Percentiles rank a stretch among this genome's conserved stretches.
phyloP scores from a whole-genome alignment of 2,888 invertebrate genomes.

The Xestia ashworthii region DNA sequence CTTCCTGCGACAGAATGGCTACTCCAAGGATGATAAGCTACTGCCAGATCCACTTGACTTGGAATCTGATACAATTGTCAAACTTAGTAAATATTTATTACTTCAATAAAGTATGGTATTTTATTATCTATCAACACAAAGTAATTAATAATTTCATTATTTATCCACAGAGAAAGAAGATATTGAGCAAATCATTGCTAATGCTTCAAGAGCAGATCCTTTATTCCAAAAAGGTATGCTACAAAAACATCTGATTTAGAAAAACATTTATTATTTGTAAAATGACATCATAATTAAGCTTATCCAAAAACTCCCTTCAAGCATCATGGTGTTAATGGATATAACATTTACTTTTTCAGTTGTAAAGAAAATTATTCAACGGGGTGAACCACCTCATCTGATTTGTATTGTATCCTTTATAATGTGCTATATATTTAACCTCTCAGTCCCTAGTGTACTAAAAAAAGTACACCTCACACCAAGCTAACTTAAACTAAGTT shows the following conservation, averaged over 20 bases:
- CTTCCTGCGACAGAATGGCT: conserved; percentile 75
- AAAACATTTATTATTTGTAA: background rate
- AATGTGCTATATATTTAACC: conserved; percentile 4
- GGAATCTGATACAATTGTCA: conserved; percentile 75
- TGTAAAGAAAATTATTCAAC: conserved; percentile 42
- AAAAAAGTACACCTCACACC: no score
- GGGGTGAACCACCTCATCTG: conserved; percentile 56
- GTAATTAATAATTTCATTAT: background rate
- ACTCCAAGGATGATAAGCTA: conserved; percentile 72
- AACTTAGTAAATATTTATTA: conserved; percentile 74
- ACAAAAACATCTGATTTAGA: background rate
- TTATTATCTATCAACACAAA: background rate
- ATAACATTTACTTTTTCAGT: conserved; percentile 65
- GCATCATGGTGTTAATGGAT: background rate
- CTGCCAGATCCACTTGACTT: conserved; percentile 79
- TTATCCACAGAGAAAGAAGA: conserved; percentile 76
- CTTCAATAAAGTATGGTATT: background rate
- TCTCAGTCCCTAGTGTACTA: no score
- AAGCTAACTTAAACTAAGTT: no score
- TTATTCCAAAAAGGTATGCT: conserved; percentile 81
- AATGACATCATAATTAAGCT: background rate
- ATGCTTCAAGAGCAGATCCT: conserved; percentile 74
- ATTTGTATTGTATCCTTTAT: conserved; percentile 76
- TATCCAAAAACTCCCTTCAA: background rate
- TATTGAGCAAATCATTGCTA: conserved; percentile 77